Base-by-base conservation (phyloP, 2,797 vertebrate species). In the Sylvilagus floridanus region DNA sequence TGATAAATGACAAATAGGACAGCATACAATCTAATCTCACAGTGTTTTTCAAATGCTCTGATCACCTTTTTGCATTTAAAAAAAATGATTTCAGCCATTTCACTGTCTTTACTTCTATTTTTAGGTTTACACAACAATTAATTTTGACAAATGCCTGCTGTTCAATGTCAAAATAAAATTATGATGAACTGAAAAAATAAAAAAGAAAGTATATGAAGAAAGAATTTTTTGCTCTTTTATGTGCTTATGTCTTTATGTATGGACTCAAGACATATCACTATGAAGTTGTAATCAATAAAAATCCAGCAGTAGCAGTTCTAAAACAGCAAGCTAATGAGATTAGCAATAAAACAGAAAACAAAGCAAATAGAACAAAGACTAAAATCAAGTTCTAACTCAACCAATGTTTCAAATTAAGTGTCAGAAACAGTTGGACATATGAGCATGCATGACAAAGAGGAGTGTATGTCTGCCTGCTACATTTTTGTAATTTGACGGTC, bases 261-360 rank as follows among this genome's bases (percentile, higher is more conserved):
- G 6, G 76, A 30, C 19, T 52, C 24, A 69, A 82, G 47, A 75
- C 35, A 92, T 24, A 93, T 69, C 22, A 77, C 54, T 68, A 50
- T 91, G 57, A 96, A 95, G 79, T 65, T 93, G 2, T 88, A 85
- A 96, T 94, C 82, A 93, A 95, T 84, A 95, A 94, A 92, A 78
- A 65, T 88, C 30, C 17, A 81, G 66, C 47, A 91, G 21, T 50
- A 82, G 26, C 14, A 63, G 17, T 37, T 95, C 62, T 71, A 73
- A 90, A 60, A 87, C 77, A 88, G 22, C 62, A 94, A 84, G 7
- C 24, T 79, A 91, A 81, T 35, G 79, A 90, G 63, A 90, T 91
- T 89, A 86, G 11, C 17, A 84, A 62, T 83, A 95, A 91, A 10
- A 81, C 13, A 69, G 94, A 86, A 69, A 47, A 10, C 16, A 71